A percentile compares a stretch with the other conserved stretches of the same genome.
phyloP scores from a whole-genome alignment of 2,888 invertebrate species.

The Drosophila paucipuncta region DNA sequence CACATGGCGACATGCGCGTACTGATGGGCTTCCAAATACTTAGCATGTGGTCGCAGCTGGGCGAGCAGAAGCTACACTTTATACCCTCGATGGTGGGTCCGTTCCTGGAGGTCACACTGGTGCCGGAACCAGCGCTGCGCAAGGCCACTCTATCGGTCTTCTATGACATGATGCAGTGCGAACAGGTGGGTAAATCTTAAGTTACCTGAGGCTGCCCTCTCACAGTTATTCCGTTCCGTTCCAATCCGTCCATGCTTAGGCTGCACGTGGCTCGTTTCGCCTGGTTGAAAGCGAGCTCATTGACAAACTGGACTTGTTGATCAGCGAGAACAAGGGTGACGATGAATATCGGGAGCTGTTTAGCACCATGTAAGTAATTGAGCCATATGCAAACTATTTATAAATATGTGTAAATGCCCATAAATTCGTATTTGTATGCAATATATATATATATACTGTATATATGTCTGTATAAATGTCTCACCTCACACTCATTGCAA shows the following conservation, averaged over 20 bases:
- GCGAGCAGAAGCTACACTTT: constrained; percentile 94
- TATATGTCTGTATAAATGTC: constrained; percentile 61
- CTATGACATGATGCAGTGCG: constrained; percentile 98
- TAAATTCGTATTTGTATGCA: constrained; percentile 27
- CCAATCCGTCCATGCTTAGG: constrained; percentile 65
- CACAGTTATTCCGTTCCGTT: background rate
- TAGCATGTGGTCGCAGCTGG: constrained; percentile 95
- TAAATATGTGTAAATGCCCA: constrained; percentile 26
- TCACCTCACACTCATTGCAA: constrained; percentile 73
- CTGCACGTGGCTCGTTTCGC: constrained; percentile 93
- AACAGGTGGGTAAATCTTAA: constrained; percentile 86
- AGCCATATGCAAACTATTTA: constrained; percentile 6
- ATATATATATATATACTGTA: constrained; percentile 53
- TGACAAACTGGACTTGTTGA: constrained; percentile 95
- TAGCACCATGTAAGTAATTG: constrained; percentile 94
- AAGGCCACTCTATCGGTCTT: constrained; percentile 96
- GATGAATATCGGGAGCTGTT: constrained; percentile 97
- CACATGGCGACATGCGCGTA: constrained; percentile 95
- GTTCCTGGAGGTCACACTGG: constrained; percentile 96
- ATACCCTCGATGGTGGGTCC: constrained; percentile 97
- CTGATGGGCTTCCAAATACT: constrained; percentile 96
- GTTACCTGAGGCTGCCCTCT: fast-evolving
- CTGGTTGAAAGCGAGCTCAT: constrained; percentile 97
- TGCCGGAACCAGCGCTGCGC: constrained; percentile 93
- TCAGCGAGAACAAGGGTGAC: constrained; percentile 97